phyloP scores from a whole-genome alignment of 2,113 vertebrate genomes.

The Puntigrus tetrazona region DNA sequence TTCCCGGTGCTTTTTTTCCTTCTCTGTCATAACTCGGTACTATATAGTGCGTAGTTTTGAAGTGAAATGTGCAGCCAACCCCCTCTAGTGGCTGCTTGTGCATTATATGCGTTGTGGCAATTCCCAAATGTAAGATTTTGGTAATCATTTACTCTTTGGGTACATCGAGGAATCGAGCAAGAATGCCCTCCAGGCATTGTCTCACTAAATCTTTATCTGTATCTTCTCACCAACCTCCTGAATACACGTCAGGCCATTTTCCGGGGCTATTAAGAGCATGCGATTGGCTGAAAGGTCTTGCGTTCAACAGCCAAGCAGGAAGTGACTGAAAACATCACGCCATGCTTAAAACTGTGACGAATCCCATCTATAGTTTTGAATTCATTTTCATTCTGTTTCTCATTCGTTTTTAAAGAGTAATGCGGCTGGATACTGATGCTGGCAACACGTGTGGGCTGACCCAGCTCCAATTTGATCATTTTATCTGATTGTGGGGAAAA shows the following conservation, averaged over 20 bases:
- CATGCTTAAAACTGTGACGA: slow-evolving; percentile 50
- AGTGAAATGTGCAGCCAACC: slow-evolving; percentile 63
- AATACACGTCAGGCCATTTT: background rate
- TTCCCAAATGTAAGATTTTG: slow-evolving; percentile 48
- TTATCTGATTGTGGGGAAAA: slow-evolving; percentile 76
- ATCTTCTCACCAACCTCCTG: background rate
- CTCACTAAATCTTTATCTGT: background rate
- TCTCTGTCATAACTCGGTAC: slow-evolving; percentile 45
- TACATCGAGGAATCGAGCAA: slow-evolving; percentile 22
- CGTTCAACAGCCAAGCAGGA: background rate
- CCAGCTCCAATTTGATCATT: slow-evolving; percentile 72
- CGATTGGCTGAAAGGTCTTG: background rate
- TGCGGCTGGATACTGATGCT: slow-evolving; percentile 61
- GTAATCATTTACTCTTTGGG: slow-evolving; percentile 36
- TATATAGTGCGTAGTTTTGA: slow-evolving; percentile 17
- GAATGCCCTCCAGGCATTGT: slow-evolving; percentile 1
- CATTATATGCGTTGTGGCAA: slow-evolving; percentile 39
- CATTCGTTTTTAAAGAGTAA: slow-evolving; percentile 74
- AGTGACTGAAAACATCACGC: slow-evolving; percentile 1
- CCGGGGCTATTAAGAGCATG: background rate
- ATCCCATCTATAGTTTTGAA: slow-evolving; percentile 78
- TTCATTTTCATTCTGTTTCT: slow-evolving; percentile 72
- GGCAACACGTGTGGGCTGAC: slow-evolving; percentile 60
- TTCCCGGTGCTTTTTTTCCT: slow-evolving; percentile 56
- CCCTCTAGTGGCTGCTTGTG: slow-evolving; percentile 76